Percentiles rank a stretch among this genome's conserved stretches.
Evolutionary conservation across 2,113 vertebrate genomes (phyloP).

Genomic region (Paralichthys olivaceus): DNA sequence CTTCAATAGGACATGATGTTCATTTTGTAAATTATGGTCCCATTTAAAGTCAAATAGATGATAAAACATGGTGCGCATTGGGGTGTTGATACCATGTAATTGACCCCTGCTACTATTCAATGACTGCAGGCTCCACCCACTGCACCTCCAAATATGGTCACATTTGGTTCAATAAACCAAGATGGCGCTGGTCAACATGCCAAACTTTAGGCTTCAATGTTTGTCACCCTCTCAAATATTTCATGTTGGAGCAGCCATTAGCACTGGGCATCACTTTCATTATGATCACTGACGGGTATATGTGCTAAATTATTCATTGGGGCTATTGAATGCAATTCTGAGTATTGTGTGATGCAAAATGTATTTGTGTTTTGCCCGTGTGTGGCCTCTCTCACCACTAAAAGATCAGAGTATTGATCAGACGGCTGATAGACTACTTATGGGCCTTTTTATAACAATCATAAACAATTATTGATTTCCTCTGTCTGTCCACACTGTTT

Average conservation of each 20-base stretch:
- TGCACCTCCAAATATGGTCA: too few relatives aligned
- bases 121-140: too few relatives aligned
- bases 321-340: constrained; percentile 4
- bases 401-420: constrained; percentile 12
- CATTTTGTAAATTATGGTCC: too few relatives aligned
- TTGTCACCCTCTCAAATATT: background rate
- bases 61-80: too few relatives aligned
- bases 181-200: too few relatives aligned
- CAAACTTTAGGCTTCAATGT: too few relatives aligned
- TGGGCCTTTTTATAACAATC: constrained; percentile 54
- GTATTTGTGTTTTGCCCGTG: constrained; percentile 19
- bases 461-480: constrained; percentile 62
- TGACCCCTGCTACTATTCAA: too few relatives aligned
- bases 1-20: too few relatives aligned
- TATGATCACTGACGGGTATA: constrained; percentile 1
- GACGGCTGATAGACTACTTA: constrained; percentile 36
- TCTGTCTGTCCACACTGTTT: background rate
- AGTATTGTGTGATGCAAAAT: constrained; percentile 25
- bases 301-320: constrained; percentile 36
- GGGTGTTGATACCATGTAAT: too few relatives aligned
- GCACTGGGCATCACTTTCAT: background rate
- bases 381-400: constrained; percentile 26
- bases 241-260: background rate
- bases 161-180: too few relatives aligned
- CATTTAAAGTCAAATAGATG: too few relatives aligned